Base-by-base conservation (phyloP, 1,140 invertebrate species). In the Zaprionus taronus region DNA sequence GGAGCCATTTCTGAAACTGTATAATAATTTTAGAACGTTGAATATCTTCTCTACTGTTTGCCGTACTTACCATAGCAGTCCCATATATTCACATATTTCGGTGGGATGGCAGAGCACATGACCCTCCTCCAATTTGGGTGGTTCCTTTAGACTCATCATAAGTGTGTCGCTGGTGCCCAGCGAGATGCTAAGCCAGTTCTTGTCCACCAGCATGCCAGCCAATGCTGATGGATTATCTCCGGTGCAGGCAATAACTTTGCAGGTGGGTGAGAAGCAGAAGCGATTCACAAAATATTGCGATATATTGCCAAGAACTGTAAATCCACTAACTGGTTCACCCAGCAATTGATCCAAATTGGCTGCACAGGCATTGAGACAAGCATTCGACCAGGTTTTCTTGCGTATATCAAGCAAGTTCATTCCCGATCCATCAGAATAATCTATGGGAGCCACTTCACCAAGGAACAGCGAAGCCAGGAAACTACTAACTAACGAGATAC, bases 351-450 rank as follows among this genome's bases (percentile, higher is more conserved):
- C 94, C 73, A 99, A 93, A 73, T 95, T 94, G 5, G 96, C 94
- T 64, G 95, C 97, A 91, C 95, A 96, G 7, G 94, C 96, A 93
- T 97, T 94, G 5, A 99, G 92, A 85, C 97, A 96, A 22, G 94
- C 87, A 34, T 95, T 91, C 70, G 95, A 94, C 98, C 98, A 99
- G 47, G 94, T 93, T 94, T 97, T 97, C 0, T 92, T 95, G 36
- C 93, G 94, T 44, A 99, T 97, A 93, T 99, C 96, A 67, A 99
- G 93, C 15, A 99, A 94, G 93, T 99, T 99, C 98, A 99, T 99
- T 31, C 98, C 99, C 4, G 98, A 99, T 1, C 96, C 98, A 94
- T 99, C 98, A 1, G 97, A 96, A 73, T 95, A 95, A 93, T 99
- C 99, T 57, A 99, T 98, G 0, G 97, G 95, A 0, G 98, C 98